Evolutionary conservation across 2,113 vertebrate species (phyloP).

Genomic region (Antigone vipio): DNA sequence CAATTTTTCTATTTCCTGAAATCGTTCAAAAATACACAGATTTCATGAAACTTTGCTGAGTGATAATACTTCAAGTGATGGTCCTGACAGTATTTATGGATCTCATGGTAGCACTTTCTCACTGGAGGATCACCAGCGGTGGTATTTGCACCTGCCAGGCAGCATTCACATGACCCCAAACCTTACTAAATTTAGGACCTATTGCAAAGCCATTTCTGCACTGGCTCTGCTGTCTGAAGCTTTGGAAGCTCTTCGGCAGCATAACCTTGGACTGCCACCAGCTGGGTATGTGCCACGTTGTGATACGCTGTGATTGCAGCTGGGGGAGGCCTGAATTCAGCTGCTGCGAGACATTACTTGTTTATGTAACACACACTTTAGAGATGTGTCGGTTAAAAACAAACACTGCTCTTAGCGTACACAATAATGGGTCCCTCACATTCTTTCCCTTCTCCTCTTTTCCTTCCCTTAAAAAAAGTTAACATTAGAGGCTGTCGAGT

Average conservation of each 20-base stretch:
- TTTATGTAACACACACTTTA: background rate
- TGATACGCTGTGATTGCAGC: background rate
- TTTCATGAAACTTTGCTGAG: background rate
- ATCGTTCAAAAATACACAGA: background rate
- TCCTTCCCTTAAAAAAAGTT: background rate
- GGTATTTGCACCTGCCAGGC: slow-evolving; percentile 45
- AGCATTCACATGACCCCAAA: background rate
- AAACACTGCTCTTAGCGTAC: background rate
- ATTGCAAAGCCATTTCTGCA: background rate
- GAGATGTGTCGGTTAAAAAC: background rate
- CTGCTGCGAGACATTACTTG: background rate
- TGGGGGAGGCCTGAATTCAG: background rate
- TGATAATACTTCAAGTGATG: background rate
- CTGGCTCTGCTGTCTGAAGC: background rate
- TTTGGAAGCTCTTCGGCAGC: background rate
- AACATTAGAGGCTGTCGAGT: background rate
- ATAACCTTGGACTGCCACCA: slow-evolving; percentile 3
- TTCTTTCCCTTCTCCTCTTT: background rate
- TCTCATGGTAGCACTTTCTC: background rate
- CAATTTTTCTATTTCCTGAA: background rate
- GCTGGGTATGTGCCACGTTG: background rate
- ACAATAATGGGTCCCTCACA: fast-evolving
- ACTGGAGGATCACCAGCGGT: background rate
- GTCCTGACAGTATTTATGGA: background rate
- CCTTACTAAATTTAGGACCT: slow-evolving; percentile 46